Evolutionary conservation across 2,888 invertebrate species (phyloP), one percentile per base, ranked within the genome.

Genomic region (Falcaria lacertinaria): DNA sequence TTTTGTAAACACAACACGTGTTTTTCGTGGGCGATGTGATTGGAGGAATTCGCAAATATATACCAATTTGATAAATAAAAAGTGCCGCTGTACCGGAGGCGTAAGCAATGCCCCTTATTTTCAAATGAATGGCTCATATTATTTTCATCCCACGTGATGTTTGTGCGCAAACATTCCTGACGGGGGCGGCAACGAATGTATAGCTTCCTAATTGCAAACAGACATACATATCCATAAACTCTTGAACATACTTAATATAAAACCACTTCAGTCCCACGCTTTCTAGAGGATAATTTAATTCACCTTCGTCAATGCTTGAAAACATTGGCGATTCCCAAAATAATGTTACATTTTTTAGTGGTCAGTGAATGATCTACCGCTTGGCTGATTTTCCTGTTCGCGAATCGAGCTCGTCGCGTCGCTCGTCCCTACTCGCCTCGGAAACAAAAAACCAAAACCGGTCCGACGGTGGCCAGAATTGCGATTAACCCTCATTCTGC

Each of bases 381-480:
- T 55, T 62, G 54, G 51, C 54, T 63, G 56, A 22, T 25, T 67
- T 69, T 72, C 69, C 57, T 54, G 54, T 58, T 55, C 62, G 60
- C 50, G 57, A 49, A 55, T 64, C 63, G 58, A 67, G 63, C 69
- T 72, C 69, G n/a, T n/a, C n/a, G 66, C 69, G 74, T 70, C 63
- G 57, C 59, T n/a, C 50, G 53, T 52, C 54, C 63, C 56, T 59
- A 53, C 60, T 60, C 53, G 57, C 57, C 54, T 52, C 60, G 34
- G 44, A 47, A 58, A 67, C 76, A 76, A 71, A 68, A 69, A 69
- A 65, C 60, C 51, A 50, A 60, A 82, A 84, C 87, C 84, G 82
- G 86, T 85, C 67, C 54, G 64, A 57, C 69, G 63, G 65, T 73
- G 76, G 74, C 78, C 84, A 75, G 81, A 83, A 83, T 83, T 72